Conservation (phyloP, 2,797 vertebrate species). For the Anabacerthia variegaticeps region DNA sequence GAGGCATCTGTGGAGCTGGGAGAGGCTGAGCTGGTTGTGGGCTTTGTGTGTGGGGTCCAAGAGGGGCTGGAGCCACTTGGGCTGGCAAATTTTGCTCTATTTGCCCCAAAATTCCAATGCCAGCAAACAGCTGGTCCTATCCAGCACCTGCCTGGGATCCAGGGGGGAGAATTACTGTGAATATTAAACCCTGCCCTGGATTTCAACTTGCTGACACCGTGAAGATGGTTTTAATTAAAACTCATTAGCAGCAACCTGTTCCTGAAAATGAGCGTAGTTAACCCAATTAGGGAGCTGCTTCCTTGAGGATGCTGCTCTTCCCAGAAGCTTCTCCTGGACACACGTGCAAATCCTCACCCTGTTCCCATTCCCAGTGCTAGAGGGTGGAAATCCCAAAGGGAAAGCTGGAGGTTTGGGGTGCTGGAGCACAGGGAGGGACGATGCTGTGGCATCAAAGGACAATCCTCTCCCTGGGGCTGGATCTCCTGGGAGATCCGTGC, state of each 20-base stretch:
- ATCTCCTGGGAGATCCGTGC: neutral
- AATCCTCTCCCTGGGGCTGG: rapidly evolving
- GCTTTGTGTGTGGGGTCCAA: rapidly evolving
- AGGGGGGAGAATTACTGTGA: neutral
- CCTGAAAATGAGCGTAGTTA: conserved; percentile 13
- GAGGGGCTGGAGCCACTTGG: neutral
- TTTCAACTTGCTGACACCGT: conserved; percentile 44
- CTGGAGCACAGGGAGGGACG: neutral
- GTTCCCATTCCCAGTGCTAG: rapidly evolving
- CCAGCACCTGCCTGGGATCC: rapidly evolving
- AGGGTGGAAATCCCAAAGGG: neutral
- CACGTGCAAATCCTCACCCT: neutral
- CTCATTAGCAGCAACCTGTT: conserved; percentile 47
- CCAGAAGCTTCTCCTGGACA: neutral
- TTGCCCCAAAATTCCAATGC: neutral
- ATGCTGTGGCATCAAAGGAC: neutral
- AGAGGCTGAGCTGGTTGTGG: neutral
- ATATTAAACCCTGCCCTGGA: conserved; percentile 22
- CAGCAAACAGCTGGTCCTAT: neutral
- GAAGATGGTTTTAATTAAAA: conserved; percentile 66
- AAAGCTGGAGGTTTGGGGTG: neutral
- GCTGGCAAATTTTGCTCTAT: neutral
- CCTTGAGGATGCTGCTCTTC: neutral
- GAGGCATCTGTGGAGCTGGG: neutral
- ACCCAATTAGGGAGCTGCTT: neutral